A percentile compares a stretch with the other conserved stretches of the same genome.
These are phyloP conservation scores for Prosapia bicincta DNA, from an alignment of 2,888 invertebrate species.

Conservation along the genomic window DNA sequence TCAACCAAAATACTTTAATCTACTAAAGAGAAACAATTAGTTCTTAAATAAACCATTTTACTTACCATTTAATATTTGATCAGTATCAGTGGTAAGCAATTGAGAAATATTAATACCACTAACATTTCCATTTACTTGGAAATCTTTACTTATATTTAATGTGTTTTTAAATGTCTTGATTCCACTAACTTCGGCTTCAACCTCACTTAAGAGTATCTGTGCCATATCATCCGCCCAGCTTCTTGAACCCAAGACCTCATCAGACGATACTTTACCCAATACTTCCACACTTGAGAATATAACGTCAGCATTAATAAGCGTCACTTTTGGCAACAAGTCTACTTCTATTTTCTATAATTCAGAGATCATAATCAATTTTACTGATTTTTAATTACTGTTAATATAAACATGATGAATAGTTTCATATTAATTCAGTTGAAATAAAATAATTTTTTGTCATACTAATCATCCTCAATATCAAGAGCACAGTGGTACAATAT, in stretches of 20 bases:
- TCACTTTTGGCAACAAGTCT: neutral
- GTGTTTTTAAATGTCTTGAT: neutral
- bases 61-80: conserved; percentile 6
- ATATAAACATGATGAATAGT: no score
- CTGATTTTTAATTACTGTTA: no score
- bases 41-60: neutral
- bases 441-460: no score
- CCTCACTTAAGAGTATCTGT: conserved; percentile 6
- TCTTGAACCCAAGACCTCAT: neutral
- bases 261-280: neutral
- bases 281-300: conserved; percentile 9
- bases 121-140: conserved; percentile 6
- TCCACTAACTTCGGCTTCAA: neutral
- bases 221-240: conserved; percentile 7
- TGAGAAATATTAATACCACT: conserved; percentile 7
- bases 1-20: no score
- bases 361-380: no score
- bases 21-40: no score
- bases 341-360: neutral
- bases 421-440: no score
- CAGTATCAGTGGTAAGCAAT: conserved; percentile 9
- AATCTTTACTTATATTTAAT: conserved; percentile 8
- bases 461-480: no score
- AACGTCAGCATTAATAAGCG: neutral
- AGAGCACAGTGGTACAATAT: no score